Percentiles rank a stretch among this genome's conserved stretches.
Evolutionary conservation across 1,140 invertebrate genomes (phyloP).

Genomic region (Drosophila pruinosa): DNA sequence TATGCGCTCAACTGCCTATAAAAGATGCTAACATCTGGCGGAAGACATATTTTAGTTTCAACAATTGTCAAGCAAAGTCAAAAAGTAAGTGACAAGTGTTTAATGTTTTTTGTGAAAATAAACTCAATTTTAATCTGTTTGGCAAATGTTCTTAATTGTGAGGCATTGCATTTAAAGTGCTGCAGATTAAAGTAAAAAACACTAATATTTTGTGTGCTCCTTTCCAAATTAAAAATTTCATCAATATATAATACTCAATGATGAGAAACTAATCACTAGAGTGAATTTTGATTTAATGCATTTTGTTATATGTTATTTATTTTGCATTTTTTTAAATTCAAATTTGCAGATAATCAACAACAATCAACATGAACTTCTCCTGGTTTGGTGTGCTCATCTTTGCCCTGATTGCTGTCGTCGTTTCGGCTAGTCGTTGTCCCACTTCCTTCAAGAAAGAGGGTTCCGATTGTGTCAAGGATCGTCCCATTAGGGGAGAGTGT

Average conservation of each 20-base stretch:
- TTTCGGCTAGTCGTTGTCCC: constrained; percentile 55
- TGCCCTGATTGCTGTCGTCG: constrained; percentile 50
- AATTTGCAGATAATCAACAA: neutral
- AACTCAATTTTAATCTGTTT: neutral
- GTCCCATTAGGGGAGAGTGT: constrained; percentile 66
- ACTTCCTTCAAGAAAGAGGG: constrained; percentile 33
- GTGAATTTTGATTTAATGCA: too few relatives aligned
- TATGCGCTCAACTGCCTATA: constrained; percentile 38
- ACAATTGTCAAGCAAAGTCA: constrained; percentile 16
- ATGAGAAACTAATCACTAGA: too few relatives aligned
- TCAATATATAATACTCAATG: too few relatives aligned
- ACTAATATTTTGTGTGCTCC: too few relatives aligned
- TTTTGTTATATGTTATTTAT: neutral
- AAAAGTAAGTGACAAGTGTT: constrained; percentile 33
- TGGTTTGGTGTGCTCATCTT: constrained; percentile 66
- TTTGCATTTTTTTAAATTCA: neutral
- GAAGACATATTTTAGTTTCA: constrained; percentile 50
- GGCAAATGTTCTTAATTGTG: too few relatives aligned
- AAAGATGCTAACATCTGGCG: constrained; percentile 39
- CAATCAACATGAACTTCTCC: constrained; percentile 64
- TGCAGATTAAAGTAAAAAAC: too few relatives aligned
- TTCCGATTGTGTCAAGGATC: constrained; percentile 33
- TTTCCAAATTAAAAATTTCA: too few relatives aligned
- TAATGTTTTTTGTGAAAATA: neutral
- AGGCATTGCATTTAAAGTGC: too few relatives aligned